Base-by-base conservation (phyloP, 2,797 vertebrate genomes). In the Poliocrania exsul region DNA sequence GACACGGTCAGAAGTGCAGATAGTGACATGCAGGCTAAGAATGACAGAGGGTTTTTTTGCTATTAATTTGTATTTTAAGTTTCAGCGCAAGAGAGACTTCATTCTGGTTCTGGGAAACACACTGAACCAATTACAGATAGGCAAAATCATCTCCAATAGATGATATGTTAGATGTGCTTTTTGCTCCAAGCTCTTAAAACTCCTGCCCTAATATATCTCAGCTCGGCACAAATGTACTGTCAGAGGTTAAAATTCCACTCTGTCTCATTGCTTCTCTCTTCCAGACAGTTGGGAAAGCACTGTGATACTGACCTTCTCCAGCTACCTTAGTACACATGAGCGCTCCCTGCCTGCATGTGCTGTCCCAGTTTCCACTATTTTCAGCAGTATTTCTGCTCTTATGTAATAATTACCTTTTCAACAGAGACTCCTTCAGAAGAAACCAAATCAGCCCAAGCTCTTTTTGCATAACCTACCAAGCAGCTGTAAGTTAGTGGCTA, bases 331-430 rank as follows among this genome's bases (percentile, higher is more conserved):
- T 11, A 49, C 8, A 75, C 33, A 44, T 0, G 1, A 78, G 50
- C 3, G 2, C 57, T 78, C 50, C 66, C 73, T 66, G 61, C 44
- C 49, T 3, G 1, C 28, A 46, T 51, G 44, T 10, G 37, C 64
- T 93, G 83, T 50, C 73, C 81, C 61, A 60, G 47, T 94, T 95
- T 92, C 73, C 80, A 90, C 53, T 71, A 15, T 80, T 88, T 92
- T 86, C 77, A 94, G 80, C 82, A 60, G 23, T 72, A 81, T 54
- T 92, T 81, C 80, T 86, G 38, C 47, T 90, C 72, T 88, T 78
- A 62, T 1, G 5, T 35, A 71, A 44, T 9, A 51, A 29, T 26
- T 5, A 92, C 17, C 24, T 82, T 73, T 71, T 19, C 50, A 86
- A 78, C 25, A 28, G 15, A 46, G 80, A 65, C 19, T 42, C 65